Percentiles rank a stretch among this genome's conserved stretches.
Evolutionary conservation across 2,797 vertebrate genomes (phyloP).

Genomic region (Pteronotus mesoamericanus): DNA sequence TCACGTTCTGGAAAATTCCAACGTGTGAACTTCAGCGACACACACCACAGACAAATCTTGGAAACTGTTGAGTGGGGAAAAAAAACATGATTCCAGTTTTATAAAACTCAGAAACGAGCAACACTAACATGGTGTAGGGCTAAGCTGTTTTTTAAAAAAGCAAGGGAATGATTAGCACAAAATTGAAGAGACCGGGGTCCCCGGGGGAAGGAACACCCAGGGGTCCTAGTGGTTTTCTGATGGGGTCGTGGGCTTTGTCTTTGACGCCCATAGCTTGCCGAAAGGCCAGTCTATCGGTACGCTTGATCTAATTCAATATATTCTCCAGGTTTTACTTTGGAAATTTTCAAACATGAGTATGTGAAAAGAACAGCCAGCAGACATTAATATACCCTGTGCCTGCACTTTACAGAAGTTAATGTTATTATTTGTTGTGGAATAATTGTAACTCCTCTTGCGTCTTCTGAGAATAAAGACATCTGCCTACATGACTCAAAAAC

Average conservation of each 20-base stretch:
- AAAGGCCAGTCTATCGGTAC: not conserved
- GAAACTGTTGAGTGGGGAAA: not conserved
- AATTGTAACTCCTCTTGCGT: rapidly evolving
- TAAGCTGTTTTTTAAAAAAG: not conserved
- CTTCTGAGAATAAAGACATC: not conserved
- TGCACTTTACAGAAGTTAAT: rapidly evolving
- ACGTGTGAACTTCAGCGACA: too few relatives aligned
- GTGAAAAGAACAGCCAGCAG: not conserved
- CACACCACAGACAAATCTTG: not conserved
- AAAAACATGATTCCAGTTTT: not conserved
- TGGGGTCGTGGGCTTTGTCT: not conserved
- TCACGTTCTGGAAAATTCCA: not conserved
- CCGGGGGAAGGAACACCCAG: rapidly evolving
- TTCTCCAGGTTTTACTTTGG: not conserved
- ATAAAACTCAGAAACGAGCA: not conserved
- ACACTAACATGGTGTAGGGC: rapidly evolving
- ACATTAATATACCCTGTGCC: too few relatives aligned
- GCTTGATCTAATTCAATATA: not conserved
- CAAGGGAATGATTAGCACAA: not conserved
- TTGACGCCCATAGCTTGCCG: rapidly evolving
- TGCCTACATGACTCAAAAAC: too few relatives aligned
- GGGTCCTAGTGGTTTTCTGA: not conserved
- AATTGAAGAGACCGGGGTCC: not conserved
- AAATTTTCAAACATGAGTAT: not conserved
- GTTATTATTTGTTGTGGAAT: not conserved